Evolutionary conservation across 2,888 invertebrate species (phyloP).

Genomic region (Eupithecia tripunctaria): DNA sequence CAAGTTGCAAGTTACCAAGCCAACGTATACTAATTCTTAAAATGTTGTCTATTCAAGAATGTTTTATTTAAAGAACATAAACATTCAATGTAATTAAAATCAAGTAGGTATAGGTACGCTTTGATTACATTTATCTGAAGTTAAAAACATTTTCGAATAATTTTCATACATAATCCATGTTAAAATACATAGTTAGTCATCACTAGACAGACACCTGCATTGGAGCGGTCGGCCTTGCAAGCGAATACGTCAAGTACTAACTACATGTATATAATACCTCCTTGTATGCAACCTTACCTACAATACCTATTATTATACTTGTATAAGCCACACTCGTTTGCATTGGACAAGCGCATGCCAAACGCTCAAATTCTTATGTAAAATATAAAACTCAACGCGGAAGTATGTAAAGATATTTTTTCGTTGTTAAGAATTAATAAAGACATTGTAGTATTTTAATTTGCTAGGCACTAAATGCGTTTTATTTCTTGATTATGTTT

Average conservation of each 20-base stretch:
- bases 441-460: slow-evolving; percentile 16
- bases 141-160: background rate
- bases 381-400: slow-evolving; percentile 16
- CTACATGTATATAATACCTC: slow-evolving; percentile 12
- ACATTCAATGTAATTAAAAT: background rate
- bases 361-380: slow-evolving; percentile 32
- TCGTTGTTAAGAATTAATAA: slow-evolving; percentile 13
- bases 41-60: no score
- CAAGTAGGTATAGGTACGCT: background rate
- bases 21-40: background rate
- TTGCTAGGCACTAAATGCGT: slow-evolving; percentile 5
- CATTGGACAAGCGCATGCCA: slow-evolving; percentile 46
- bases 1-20: background rate
- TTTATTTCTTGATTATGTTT: slow-evolving; percentile 5
- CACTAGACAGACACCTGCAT: slow-evolving; percentile 55
- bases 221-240: slow-evolving; percentile 46
- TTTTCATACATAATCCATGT: background rate
- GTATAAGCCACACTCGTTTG: slow-evolving; percentile 43
- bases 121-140: background rate
- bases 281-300: slow-evolving; percentile 2
- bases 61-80: no score
- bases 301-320: slow-evolving; percentile 14
- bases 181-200: slow-evolving; percentile 43
- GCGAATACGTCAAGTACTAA: slow-evolving; percentile 44
- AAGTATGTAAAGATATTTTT: slow-evolving; percentile 9